Base-by-base conservation (phyloP, 1,140 invertebrate genomes). In the Notospermus geniculatus region DNA sequence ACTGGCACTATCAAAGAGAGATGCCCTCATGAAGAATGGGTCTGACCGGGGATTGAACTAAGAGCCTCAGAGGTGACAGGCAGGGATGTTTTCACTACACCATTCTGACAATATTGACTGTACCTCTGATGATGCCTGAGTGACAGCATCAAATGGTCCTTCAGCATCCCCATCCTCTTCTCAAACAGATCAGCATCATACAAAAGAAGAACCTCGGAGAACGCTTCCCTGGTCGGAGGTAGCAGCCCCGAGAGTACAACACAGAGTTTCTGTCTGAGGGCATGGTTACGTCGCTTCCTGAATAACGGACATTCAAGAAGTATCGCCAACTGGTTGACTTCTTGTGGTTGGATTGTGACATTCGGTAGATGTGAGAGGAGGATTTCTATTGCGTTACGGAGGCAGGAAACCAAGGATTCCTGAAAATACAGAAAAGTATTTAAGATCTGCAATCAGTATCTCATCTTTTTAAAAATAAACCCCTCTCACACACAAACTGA, bases 81-180 rank as follows among this genome's bases (percentile, higher is more conserved):
- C n/a, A n/a, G n/a, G n/a, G n/a, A n/a, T n/a, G n/a, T n/a, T n/a
- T n/a, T n/a, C 2, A 36, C 32, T 36, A 36, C 32, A 36, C 32
- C n/a, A n/a, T n/a, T n/a, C n/a, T n/a, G n/a, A n/a, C n/a, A n/a
- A n/a, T n/a, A n/a, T n/a, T n/a, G n/a, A n/a, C n/a, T n/a, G 7
- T 56, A 57, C 56, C 56, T 57, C 27, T 57, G 56, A 22, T 57
- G 46, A 30, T 27, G 56, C 22, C 32, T 41, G 15, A 57, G 19
- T 36, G 56, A 57, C 39, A 57, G 39, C 56, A 57, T 41, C 15
- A 57, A 57, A 41, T 57, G 56, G 23, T 57, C 56, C 39, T 43
- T 57, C n/a, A 29, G 32, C 19, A 57, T 41, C 13, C 56, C 56
- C 56, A 57, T 57, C 11, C 36, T 45, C 5, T 30, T 17, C 27